Conservation (phyloP, 2,888 invertebrate species). For the Latrodectus hesperus region DNA sequence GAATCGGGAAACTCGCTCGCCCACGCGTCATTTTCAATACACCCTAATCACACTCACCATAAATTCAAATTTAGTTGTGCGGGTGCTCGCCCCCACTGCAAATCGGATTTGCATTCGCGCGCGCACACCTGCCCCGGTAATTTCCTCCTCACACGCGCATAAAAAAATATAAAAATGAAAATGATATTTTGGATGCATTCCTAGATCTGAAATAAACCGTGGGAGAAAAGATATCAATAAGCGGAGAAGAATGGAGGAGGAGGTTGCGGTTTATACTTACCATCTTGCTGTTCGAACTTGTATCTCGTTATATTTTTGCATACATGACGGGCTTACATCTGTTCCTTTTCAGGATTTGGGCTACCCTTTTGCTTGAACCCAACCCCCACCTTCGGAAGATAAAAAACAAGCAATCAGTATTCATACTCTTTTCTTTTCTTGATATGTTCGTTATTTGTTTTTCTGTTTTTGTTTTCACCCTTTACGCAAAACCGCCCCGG, state of each 20-base stretch:
- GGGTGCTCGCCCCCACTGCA: conserved; percentile 7
- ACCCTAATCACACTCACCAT: conserved; percentile 62
- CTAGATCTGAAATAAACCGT: conserved; percentile 31
- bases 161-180: neutral
- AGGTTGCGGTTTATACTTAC: conserved; percentile 36
- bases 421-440: conserved; percentile 55
- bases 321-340: conserved; percentile 53
- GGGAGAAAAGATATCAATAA: conserved; percentile 58
- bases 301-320: conserved; percentile 52
- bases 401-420: conserved; percentile 68
- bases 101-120: conserved; percentile 62
- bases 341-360: conserved; percentile 45
- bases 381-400: conserved; percentile 27
- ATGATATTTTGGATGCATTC: neutral
- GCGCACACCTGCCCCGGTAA: conserved; percentile 62
- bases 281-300: conserved; percentile 33
- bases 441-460: conserved; percentile 63
- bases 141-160: conserved; percentile 39
- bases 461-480: neutral
- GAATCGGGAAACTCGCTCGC: conserved; percentile 11
- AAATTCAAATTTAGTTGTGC: conserved; percentile 60
- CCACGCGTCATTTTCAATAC: conserved; percentile 63
- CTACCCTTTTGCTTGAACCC: conserved; percentile 38
- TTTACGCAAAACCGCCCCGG: neutral
- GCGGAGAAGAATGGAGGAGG: conserved; percentile 29